These are phyloP conservation scores for Actenoides lindsayi DNA, from an alignment of 2,113 vertebrate genomes.

Conservation along the genomic window DNA sequence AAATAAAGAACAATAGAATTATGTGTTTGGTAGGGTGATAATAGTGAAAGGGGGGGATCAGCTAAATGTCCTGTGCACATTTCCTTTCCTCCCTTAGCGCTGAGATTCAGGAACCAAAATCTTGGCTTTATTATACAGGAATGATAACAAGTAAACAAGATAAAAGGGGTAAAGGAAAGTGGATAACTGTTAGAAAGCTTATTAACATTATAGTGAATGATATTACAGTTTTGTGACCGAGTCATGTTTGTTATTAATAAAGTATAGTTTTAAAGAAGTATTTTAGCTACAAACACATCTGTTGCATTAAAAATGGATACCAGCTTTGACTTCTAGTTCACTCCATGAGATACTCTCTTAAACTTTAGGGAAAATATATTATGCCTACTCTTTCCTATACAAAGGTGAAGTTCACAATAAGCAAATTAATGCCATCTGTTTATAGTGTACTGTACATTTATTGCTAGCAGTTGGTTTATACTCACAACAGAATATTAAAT, in stretches of 20 bases:
- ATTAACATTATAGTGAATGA: background rate
- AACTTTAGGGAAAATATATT: background rate
- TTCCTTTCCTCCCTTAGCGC: background rate
- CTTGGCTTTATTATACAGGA: background rate
- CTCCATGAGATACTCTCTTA: background rate
- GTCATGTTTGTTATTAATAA: conserved; percentile 4
- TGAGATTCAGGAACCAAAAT: background rate
- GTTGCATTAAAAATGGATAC: background rate
- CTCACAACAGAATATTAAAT: background rate
- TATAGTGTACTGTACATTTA: background rate
- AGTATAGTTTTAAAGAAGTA: background rate
- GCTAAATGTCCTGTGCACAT: background rate
- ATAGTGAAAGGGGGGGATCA: background rate
- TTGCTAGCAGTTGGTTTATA: background rate
- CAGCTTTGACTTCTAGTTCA: background rate
- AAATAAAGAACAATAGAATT: background rate
- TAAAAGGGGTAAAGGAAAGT: background rate
- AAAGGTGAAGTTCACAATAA: conserved; percentile 10
- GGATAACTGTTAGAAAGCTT: background rate
- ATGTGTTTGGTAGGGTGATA: background rate
- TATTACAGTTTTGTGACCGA: background rate
- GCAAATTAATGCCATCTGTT: conserved; percentile 23
- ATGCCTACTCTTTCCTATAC: background rate
- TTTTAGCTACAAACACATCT: conserved; percentile 25
- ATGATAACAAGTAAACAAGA: background rate